Conservation (phyloP, 2,888 invertebrate genomes). For the Amblyjoppa fuscipennis region DNA sequence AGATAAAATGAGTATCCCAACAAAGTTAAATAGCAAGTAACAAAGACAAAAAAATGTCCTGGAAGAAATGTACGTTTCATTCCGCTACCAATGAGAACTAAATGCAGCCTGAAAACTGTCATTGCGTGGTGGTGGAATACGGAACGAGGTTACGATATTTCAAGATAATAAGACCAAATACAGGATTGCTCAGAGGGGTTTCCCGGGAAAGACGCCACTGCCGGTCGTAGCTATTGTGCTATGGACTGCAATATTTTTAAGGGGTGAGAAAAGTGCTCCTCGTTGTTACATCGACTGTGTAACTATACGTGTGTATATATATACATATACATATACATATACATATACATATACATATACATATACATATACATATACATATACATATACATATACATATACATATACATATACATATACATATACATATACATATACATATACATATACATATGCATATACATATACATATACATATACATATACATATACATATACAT, state of each 20-base stretch:
- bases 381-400: no score
- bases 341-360: background rate
- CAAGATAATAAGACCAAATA: slow-evolving; percentile 58
- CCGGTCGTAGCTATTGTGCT: slow-evolving; percentile 16
- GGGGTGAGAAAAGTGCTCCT: slow-evolving; percentile 21
- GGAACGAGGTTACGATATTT: slow-evolving; percentile 59
- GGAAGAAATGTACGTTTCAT: no score
- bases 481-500: no score
- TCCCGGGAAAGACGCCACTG: slow-evolving; percentile 2
- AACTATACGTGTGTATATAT: background rate
- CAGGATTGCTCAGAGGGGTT: slow-evolving; percentile 26
- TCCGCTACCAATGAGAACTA: background rate
- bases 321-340: no score
- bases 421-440: no score
- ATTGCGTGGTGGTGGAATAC: slow-evolving; percentile 31
- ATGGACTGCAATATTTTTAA: slow-evolving; percentile 17
- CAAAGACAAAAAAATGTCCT: no score
- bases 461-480: background rate
- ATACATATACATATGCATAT: background rate
- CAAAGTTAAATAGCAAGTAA: background rate
- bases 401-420: no score
- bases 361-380: no score
- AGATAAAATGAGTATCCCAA: slow-evolving; percentile 9
- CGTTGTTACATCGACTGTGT: background rate
- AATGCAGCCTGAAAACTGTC: slow-evolving; percentile 10